Percentiles rank a stretch among this genome's conserved stretches.
phyloP scores from a whole-genome alignment of 1,140 invertebrate species.

The Aphelinus certus region DNA sequence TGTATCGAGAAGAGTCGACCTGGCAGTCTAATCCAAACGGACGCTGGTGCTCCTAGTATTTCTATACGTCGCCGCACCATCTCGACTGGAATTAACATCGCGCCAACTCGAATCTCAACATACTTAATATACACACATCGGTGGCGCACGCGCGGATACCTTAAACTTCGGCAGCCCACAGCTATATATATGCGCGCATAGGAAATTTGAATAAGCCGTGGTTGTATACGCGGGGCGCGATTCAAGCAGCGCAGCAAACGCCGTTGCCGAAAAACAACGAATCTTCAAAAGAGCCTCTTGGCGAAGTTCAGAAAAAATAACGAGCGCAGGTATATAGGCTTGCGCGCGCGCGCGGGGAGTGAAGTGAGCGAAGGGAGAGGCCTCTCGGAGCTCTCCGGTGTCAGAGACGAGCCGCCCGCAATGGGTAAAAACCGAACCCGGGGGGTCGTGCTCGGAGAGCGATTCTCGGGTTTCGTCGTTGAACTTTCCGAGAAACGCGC shows the following conservation, averaged over 20 bases:
- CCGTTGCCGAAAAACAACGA: too few relatives aligned
- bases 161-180: background rate
- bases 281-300: background rate
- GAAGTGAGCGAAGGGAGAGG: background rate
- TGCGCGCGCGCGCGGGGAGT: background rate
- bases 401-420: constrained; percentile 28
- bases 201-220: background rate
- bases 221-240: too few relatives aligned
- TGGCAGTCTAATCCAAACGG: too few relatives aligned
- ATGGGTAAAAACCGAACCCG: constrained; percentile 3
- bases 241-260: too few relatives aligned
- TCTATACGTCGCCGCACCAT: too few relatives aligned
- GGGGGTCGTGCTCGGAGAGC: constrained; percentile 23
- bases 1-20: too few relatives aligned
- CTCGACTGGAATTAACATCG: too few relatives aligned
- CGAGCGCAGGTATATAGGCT: background rate
- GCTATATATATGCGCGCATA: too few relatives aligned
- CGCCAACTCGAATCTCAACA: too few relatives aligned
- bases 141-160: background rate
- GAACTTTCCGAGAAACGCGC: constrained; percentile 34
- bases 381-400: constrained; percentile 15
- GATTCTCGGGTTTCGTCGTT: constrained; percentile 37
- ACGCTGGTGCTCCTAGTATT: too few relatives aligned
- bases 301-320: background rate
- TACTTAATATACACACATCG: too few relatives aligned